Evolutionary conservation across 2,113 vertebrate genomes (phyloP), one percentile per base, ranked within the genome.

Genomic region (Mandrillus leucophaeus): DNA sequence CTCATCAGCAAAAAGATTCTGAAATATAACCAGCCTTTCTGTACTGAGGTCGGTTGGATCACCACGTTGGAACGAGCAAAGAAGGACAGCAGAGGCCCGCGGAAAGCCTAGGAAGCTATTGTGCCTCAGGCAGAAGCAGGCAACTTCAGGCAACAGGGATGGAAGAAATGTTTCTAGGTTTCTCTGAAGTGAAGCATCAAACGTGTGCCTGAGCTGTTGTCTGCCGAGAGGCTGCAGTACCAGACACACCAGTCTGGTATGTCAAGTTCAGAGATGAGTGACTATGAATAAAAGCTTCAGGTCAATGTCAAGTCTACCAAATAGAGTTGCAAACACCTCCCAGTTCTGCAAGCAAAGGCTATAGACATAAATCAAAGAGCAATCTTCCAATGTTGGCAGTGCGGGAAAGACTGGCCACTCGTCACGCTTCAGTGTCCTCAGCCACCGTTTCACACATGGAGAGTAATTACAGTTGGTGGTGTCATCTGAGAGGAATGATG

Each of bases 361-460:
- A 35, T 3, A 52, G 96, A 84, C 87, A 95, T 97, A 96, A 98
- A 97, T 96, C 96, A 93, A 96, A 97, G 95, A 38, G 40, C 90
- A 57, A 79, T 97, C 96, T 94, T 64, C 95, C 81, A 27, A 0
- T 8, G 81, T 40, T 0, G 0, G 75, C 40, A 0, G 50, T 30
- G 45, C 30, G 32, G 88, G 80, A 55, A 96, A 35, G 87, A 48
- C 95, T 3, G 43, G 95, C 96, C 38, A 25, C 97, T 84, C 84
- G 94, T 96, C 94, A 96, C 4, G 9, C 93, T 76, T 90, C 70
- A 38, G 70, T n/a, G 75, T 79, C 27, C 57, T 92, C 59, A 0
- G 20, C 75, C 72, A 45, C 55, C 2, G 80, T 76, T 78, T 20
- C 80, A 23, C 89, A 64, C 12, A 0, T 48, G 78, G 73, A 91